A percentile compares a stretch with the other conserved stretches of the same genome.
Evolutionary conservation across 2,888 invertebrate species (phyloP).

Genomic region (Andrena bucephala): DNA sequence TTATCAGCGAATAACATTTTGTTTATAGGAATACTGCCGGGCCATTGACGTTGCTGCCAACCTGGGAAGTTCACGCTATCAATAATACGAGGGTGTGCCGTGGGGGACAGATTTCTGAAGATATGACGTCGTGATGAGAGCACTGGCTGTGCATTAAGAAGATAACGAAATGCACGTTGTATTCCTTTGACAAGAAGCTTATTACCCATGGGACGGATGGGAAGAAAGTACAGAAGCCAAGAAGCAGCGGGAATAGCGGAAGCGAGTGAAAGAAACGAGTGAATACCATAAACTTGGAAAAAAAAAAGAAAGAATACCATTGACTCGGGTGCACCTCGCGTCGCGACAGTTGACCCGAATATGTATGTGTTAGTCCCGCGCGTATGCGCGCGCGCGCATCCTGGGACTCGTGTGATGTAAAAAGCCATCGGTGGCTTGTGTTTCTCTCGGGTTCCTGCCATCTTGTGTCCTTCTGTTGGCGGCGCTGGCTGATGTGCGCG

Average conservation of each 20-base stretch:
- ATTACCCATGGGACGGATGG: slow-evolving; percentile 40
- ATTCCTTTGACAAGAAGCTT: slow-evolving; percentile 21
- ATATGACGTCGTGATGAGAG: slow-evolving; percentile 6
- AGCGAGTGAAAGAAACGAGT: slow-evolving; percentile 8
- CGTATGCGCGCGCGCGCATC: neutral
- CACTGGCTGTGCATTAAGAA: neutral
- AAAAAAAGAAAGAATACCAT: neutral
- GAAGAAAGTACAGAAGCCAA: slow-evolving; percentile 32
- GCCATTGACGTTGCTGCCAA: slow-evolving; percentile 28
- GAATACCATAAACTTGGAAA: slow-evolving; percentile 14
- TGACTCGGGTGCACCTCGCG: slow-evolving; percentile 4
- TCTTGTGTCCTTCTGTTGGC: slow-evolving; percentile 45
- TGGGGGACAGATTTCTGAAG: slow-evolving; percentile 6
- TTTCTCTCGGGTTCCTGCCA: slow-evolving; percentile 43
- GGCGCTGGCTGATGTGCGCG: slow-evolving; percentile 51
- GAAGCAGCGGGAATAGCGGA: slow-evolving; percentile 4
- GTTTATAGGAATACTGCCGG: slow-evolving; percentile 56
- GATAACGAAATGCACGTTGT: slow-evolving; percentile 4
- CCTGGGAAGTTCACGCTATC: neutral
- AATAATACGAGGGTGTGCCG: neutral
- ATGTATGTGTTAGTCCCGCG: slow-evolving; percentile 15
- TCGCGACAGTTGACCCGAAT: slow-evolving; percentile 16
- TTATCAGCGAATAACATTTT: slow-evolving; percentile 8
- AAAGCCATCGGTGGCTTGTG: slow-evolving; percentile 1
- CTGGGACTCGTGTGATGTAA: neutral